Evolutionary conservation across 92 coral and sea anemone species (phyloP).

Genomic region (Galaxea fascicularis): DNA sequence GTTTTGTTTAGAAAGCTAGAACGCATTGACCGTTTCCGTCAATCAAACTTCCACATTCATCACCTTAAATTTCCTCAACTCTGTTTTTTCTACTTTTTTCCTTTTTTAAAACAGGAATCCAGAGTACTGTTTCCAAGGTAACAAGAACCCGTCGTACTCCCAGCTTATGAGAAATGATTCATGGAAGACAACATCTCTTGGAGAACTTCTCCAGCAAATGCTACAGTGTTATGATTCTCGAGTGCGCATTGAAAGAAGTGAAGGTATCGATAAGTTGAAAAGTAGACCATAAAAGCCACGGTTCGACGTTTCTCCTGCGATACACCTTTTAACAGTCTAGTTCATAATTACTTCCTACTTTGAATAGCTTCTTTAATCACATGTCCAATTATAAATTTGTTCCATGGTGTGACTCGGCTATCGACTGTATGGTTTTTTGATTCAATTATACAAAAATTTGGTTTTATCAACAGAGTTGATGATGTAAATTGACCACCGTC

Average conservation of each 20-base stretch:
- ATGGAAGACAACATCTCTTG: slow-evolving; percentile 32
- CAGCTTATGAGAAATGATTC: slow-evolving; percentile 13
- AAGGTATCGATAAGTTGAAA: slow-evolving; percentile 4
- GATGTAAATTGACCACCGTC: no score
- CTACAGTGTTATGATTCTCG: slow-evolving; percentile 46
- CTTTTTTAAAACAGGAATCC: neutral
- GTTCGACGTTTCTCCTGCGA: neutral
- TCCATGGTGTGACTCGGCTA: no score
- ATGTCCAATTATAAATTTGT: no score
- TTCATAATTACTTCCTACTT: no score
- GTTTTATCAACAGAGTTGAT: no score
- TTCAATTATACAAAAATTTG: no score
- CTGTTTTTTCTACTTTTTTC: neutral
- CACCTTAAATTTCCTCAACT: no score
- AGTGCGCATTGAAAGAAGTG: slow-evolving; percentile 13
- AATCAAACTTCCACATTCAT: no score
- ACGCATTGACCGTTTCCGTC: no score
- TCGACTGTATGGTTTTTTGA: no score
- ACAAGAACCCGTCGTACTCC: neutral
- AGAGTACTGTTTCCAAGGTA: slow-evolving; percentile 11
- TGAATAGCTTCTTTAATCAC: no score
- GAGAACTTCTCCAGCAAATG: slow-evolving; percentile 39
- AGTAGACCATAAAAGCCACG: neutral
- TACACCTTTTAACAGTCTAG: neutral
- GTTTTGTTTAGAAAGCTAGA: no score